These are phyloP conservation scores for Hyles lineata DNA, from an alignment of 2,888 invertebrate species.

Conservation along the genomic window DNA sequence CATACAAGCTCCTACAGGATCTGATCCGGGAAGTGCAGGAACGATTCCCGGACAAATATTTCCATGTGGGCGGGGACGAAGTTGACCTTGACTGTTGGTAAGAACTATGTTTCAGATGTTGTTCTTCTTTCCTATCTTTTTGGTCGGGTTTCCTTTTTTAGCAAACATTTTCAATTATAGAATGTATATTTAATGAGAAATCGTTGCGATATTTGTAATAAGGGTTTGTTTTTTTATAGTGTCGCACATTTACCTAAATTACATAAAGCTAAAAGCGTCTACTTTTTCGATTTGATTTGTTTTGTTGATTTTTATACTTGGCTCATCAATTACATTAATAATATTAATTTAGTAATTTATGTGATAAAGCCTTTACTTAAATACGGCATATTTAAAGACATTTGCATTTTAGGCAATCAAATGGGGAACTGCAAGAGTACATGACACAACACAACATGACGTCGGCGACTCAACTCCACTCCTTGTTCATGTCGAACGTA, in stretches of 20 bases:
- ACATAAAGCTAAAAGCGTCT: no score
- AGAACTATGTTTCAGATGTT: slow-evolving; percentile 43
- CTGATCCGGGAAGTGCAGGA: slow-evolving; percentile 88
- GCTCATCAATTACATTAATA: no score
- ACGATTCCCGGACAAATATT: slow-evolving; percentile 91
- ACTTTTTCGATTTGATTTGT: no score
- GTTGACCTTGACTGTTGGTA: slow-evolving; percentile 93
- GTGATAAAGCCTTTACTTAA: no score
- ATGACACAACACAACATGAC: slow-evolving; percentile 63
- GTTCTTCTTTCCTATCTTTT: background rate
- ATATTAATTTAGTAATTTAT: no score
- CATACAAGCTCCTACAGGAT: slow-evolving; percentile 87
- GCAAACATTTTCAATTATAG: no score
- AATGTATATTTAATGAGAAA: no score
- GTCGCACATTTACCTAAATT: no score
- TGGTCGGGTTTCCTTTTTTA: background rate
- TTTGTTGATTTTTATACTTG: no score
- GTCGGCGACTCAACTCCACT: slow-evolving; percentile 54
- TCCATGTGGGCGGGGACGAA: slow-evolving; percentile 98
- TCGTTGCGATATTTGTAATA: no score
- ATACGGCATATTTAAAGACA: no score
- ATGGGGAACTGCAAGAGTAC: slow-evolving; percentile 58
- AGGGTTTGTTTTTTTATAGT: no score
- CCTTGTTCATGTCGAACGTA: slow-evolving; percentile 65
- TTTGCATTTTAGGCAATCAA: slow-evolving; percentile 61